Conservation (phyloP, 2,113 vertebrate species). For the Hiodon tergisus region DNA sequence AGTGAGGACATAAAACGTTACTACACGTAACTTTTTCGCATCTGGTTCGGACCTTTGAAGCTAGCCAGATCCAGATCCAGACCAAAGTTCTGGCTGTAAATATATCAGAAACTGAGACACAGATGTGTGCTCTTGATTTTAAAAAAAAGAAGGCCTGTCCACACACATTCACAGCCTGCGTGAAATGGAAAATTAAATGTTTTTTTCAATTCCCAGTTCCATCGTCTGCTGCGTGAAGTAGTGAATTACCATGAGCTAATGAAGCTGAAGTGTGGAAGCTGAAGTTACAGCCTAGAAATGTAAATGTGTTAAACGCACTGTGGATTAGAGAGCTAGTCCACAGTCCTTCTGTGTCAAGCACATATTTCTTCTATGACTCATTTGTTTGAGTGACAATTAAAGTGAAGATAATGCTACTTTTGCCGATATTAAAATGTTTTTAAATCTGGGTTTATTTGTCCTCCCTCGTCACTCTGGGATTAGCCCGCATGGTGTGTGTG, state of each 20-base stretch:
- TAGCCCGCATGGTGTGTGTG: conserved; percentile 75
- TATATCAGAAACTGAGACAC: neutral
- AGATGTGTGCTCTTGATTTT: neutral
- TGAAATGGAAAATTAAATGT: neutral
- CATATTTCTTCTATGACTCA: conserved; percentile 72
- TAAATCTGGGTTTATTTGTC: conserved; percentile 66
- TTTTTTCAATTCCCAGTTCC: conserved; percentile 2
- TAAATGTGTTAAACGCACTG: conserved; percentile 31
- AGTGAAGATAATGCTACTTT: conserved; percentile 73
- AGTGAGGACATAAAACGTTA: neutral
- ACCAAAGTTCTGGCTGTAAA: neutral
- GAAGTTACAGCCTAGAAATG: conserved; percentile 36
- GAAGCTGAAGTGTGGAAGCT: conserved; percentile 39
- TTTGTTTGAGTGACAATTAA: conserved; percentile 67
- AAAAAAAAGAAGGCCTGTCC: neutral
- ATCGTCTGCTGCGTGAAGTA: conserved; percentile 19
- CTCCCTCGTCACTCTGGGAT: conserved; percentile 66
- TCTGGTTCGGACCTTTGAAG: conserved; percentile 4
- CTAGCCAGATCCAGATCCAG: neutral
- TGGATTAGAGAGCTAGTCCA: conserved; percentile 21
- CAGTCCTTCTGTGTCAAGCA: conserved; percentile 30
- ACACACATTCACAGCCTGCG: neutral
- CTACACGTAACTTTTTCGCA: neutral
- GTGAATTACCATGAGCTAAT: conserved; percentile 52
- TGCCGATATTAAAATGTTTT: conserved; percentile 74